Conservation (phyloP, 2,797 vertebrate species). For the Chaunax sp. region DNA sequence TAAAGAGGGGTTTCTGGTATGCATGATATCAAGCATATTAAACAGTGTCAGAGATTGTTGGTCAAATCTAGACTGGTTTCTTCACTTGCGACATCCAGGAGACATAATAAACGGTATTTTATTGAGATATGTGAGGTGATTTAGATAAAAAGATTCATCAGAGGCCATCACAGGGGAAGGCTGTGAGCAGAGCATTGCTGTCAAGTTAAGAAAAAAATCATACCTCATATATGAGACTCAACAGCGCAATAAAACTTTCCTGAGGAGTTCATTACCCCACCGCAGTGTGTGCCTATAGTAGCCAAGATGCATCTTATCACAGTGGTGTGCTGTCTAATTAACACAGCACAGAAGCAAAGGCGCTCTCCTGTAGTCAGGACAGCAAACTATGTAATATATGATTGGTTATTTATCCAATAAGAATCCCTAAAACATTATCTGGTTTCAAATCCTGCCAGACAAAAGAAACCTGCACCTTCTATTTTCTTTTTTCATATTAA, state of each 20-base stretch:
- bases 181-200: not conserved
- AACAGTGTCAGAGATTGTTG: not conserved
- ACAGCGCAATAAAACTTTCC: not conserved
- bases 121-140: not conserved
- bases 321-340: conserved; percentile 7
- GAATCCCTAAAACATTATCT: not conserved
- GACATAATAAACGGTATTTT: not conserved
- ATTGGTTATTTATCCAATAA: not conserved
- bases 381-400: too few relatives aligned
- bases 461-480: not conserved
- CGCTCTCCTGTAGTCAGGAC: not conserved
- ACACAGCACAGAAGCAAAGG: conserved; percentile 8
- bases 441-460: not conserved
- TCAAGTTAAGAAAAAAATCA: not conserved
- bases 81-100: not conserved
- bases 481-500: not conserved
- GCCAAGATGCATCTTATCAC: not conserved
- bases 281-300: not conserved
- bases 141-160: not conserved
- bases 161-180: not conserved
- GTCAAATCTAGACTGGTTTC: not conserved
- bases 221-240: not conserved
- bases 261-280: not conserved
- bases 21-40: not conserved
- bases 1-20: not conserved